A percentile compares a stretch with the other conserved stretches of the same genome.
phyloP scores from a whole-genome alignment of 2,888 invertebrate species.

The Napeogenes inachia region DNA sequence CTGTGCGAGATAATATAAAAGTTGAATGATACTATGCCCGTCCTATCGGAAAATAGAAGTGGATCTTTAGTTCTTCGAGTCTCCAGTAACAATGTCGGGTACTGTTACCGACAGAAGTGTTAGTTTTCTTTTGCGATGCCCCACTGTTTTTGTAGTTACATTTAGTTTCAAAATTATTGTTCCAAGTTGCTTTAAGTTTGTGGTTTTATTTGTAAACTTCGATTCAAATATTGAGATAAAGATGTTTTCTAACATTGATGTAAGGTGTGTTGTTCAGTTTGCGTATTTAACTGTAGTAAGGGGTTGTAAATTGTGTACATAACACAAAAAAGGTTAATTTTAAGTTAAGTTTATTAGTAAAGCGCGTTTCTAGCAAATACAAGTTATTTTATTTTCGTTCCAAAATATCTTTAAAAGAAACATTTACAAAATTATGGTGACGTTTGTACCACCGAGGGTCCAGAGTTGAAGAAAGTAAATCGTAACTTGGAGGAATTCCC shows the following conservation, averaged over 20 bases:
- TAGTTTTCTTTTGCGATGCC: constrained; percentile 30
- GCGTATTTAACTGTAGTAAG: too few species aligned
- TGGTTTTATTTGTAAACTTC: not conserved
- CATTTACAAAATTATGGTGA: constrained; percentile 3
- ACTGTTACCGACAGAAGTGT: constrained; percentile 44
- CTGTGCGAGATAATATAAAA: constrained; percentile 72
- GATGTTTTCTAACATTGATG: not conserved
- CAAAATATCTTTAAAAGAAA: constrained; percentile 7
- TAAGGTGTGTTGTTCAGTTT: too few species aligned
- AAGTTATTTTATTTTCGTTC: not conserved
- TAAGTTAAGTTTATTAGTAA: too few species aligned
- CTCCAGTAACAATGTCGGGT: constrained; percentile 61
- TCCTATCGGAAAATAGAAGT: constrained; percentile 71
- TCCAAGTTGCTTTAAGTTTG: constrained; percentile 2
- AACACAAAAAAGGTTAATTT: too few species aligned
- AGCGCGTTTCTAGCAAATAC: not conserved
- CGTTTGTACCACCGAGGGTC: constrained; percentile 41
- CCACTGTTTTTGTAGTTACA: constrained; percentile 20
- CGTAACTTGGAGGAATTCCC: constrained; percentile 51
- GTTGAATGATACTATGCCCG: constrained; percentile 69
- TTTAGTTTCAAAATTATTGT: constrained; percentile 20
- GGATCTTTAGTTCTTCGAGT: constrained; percentile 64
- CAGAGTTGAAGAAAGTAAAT: constrained; percentile 45
- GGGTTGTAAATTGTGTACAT: too few species aligned
- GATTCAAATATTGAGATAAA: not conserved